Base-by-base conservation (phyloP, 2,113 vertebrate species). In the Tympanuchus pallidicinctus region DNA sequence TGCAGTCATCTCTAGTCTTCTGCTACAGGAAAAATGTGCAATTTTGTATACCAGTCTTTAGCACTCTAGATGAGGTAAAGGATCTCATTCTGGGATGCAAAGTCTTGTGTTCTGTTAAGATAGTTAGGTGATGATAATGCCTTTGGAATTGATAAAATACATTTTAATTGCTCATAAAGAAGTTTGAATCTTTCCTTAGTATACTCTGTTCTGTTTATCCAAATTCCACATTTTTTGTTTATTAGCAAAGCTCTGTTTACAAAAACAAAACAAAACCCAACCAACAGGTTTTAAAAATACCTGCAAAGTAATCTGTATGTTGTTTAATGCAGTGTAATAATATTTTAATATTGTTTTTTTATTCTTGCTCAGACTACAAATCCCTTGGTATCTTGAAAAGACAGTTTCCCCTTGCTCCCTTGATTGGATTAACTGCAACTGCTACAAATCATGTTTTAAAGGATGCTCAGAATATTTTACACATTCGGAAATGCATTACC, bases 371-470 rank as follows among this genome's bases (percentile, higher is more conserved):
- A 99, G 99, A 99, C 95, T 99, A 99, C 92, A 99, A 99, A 71
- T 97, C 99, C 27, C 98, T 99, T 71, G 99, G 99, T 21, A 99
- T 99, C 92, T 96, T 99, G 93, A 99, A 99, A 96, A 98, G 99
- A 21, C 99, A 99, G 95, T 99, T 99, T 92, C 98, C 99, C 25
- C 98, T 96, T 14, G 95, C 98, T 7, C 98, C 99, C 0, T 94
- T 99, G 71, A 97, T 99, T 11, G 99, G 99, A 11, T 97, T 99
- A 94, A 99, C 99, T 3, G 99, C 99, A 91, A 99, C 99, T 4
- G 99, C 99, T 18, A 99, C 99, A 43, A 98, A 97, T 86, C 98
- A 97, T 4, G 98, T 99, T 82, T 96, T 99, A 88, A 98, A 98
- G 87, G 99, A 99, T 95, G 99, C 98, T 36, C 98, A 99, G 96